Evolutionary conservation across 2,113 vertebrate genomes (phyloP).

Genomic region (Cathartes aura): DNA sequence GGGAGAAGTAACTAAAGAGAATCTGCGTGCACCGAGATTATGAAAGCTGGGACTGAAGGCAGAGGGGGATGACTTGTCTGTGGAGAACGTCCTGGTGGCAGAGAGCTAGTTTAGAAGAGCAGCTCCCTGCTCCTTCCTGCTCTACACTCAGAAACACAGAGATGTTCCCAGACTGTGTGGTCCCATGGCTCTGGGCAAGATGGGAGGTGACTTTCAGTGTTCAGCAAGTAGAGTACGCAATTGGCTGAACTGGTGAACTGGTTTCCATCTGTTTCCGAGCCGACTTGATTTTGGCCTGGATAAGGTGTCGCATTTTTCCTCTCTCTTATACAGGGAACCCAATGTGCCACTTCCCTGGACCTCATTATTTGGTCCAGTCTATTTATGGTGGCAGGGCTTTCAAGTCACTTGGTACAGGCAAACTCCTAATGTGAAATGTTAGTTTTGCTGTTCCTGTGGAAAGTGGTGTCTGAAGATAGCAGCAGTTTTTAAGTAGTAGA

Average conservation of each 20-base stretch:
- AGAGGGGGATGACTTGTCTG: not conserved
- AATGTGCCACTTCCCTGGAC: not conserved
- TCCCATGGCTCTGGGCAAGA: not conserved
- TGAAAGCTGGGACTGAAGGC: not conserved
- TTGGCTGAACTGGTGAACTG: not conserved
- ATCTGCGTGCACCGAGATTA: not conserved
- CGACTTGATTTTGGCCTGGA: not conserved
- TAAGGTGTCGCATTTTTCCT: not conserved
- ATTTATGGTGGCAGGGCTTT: not conserved
- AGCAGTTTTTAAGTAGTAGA: not conserved
- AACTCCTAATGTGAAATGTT: not conserved
- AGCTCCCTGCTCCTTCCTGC: not conserved
- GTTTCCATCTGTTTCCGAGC: not conserved
- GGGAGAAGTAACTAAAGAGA: not conserved
- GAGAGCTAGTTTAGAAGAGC: not conserved
- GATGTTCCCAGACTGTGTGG: not conserved
- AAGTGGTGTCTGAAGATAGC: not conserved
- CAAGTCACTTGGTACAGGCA: not conserved
- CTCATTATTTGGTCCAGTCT: not conserved
- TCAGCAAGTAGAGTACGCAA: not conserved
- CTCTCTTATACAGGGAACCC: rapidly evolving
- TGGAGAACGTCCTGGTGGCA: not conserved
- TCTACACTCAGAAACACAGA: rapidly evolving
- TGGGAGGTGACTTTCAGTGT: not conserved
- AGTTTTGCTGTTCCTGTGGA: not conserved